Evolutionary conservation across 2,797 vertebrate genomes (phyloP).

Genomic region (Acanthornis magna): DNA sequence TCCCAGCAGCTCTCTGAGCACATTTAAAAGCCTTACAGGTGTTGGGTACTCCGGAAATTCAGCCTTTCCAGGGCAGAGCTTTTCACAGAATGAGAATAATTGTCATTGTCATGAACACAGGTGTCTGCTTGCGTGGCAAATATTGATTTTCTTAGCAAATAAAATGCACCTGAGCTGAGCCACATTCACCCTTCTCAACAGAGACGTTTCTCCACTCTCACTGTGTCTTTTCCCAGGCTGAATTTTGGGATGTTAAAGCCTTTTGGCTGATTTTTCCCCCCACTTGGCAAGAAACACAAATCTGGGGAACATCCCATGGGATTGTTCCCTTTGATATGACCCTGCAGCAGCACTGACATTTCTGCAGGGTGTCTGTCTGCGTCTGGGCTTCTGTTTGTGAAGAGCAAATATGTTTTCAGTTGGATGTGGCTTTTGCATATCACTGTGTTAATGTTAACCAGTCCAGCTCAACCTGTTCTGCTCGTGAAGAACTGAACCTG

Average conservation of each 20-base stretch:
- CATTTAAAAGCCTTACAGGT: fast-evolving
- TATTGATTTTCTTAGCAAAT: not conserved
- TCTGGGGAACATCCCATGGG: fast-evolving
- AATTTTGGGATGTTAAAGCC: not conserved
- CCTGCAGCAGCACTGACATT: not conserved
- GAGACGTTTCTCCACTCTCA: not conserved
- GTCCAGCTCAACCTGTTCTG: not conserved
- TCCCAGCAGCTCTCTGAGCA: not conserved
- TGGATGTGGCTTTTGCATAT: not conserved
- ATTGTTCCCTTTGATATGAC: not conserved
- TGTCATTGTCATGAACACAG: not conserved
- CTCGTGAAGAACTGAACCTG: not conserved
- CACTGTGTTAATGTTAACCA: not conserved
- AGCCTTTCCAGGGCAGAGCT: not conserved
- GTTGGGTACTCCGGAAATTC: not conserved
- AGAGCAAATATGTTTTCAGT: not conserved
- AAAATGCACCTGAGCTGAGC: fast-evolving
- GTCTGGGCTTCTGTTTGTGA: not conserved
- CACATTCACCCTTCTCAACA: fast-evolving
- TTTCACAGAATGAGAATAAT: not conserved
- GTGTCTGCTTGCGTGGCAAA: not conserved
- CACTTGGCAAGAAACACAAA: not conserved
- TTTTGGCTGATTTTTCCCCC: fast-evolving
- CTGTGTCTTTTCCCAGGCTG: not conserved
- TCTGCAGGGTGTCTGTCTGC: not conserved